Conservation (phyloP, 1,140 invertebrate species). For the Cydia pomonella region DNA sequence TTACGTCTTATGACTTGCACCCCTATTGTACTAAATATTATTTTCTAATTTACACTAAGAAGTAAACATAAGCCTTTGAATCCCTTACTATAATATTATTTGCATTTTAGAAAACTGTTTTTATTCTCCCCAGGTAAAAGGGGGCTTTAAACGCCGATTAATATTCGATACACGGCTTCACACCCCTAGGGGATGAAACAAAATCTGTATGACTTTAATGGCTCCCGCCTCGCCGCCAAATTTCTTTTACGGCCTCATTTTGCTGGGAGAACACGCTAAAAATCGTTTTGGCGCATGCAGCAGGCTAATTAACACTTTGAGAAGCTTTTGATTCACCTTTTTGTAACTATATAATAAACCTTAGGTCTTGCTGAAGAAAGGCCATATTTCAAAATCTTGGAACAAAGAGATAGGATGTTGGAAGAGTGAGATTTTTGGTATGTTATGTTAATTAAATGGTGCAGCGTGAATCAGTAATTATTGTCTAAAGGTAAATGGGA, state of each 20-base stretch:
- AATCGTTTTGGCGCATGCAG: conserved; percentile 21
- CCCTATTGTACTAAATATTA: not conserved
- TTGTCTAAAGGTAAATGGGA: conserved; percentile 2
- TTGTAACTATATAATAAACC: not conserved
- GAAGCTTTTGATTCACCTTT: conserved; percentile 2
- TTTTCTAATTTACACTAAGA: not conserved
- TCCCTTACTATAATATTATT: not conserved
- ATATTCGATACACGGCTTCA: conserved; percentile 29
- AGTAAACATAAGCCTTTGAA: not conserved
- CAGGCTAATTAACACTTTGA: conserved; percentile 26
- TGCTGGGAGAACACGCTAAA: conserved; percentile 15
- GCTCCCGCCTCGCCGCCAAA: conserved; percentile 18
- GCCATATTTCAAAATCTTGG: not conserved
- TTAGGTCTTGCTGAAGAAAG: not conserved
- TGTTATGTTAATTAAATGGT: conserved; percentile 33
- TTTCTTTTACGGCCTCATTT: conserved; percentile 31
- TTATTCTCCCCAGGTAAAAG: conserved; percentile 17
- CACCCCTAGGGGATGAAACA: conserved; percentile 29
- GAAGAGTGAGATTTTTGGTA: conserved; percentile 22
- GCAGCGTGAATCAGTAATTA: conserved; percentile 21
- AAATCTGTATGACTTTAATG: conserved; percentile 32
- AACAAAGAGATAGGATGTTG: not conserved
- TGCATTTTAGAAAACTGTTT: not conserved
- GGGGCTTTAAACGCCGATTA: conserved; percentile 26
- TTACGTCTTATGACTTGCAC: not conserved